phyloP scores from a whole-genome alignment of 1,140 invertebrate genomes.

The Drosophila insularis region DNA sequence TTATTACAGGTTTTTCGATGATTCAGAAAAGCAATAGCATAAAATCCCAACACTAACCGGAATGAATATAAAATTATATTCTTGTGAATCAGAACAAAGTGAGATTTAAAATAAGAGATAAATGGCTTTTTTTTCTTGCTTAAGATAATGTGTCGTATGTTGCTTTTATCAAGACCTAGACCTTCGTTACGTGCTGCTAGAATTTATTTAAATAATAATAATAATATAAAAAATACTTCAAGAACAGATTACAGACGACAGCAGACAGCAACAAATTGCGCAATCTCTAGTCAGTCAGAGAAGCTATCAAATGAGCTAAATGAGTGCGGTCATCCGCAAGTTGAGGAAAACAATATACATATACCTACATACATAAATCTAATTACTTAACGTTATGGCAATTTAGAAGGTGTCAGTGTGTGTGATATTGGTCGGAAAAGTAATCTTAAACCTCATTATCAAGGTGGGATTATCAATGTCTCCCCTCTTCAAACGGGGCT shows the following conservation, averaged over 20 bases:
- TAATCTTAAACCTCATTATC: slow-evolving; percentile 24
- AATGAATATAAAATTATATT: neutral
- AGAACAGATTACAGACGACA: slow-evolving; percentile 38
- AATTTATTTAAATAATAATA: slow-evolving; percentile 41
- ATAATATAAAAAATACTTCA: slow-evolving; percentile 12
- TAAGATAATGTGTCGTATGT: slow-evolving; percentile 36
- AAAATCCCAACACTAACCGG: neutral
- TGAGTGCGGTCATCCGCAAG: slow-evolving; percentile 34
- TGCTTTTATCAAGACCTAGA: slow-evolving; percentile 11
- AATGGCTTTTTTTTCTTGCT: neutral
- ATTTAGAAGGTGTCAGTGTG: slow-evolving; percentile 29
- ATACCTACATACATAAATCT: neutral
- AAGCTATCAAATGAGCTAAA: slow-evolving; percentile 15
- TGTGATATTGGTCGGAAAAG: slow-evolving; percentile 30
- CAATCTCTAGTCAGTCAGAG: slow-evolving; percentile 29
- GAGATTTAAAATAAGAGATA: slow-evolving; percentile 24
- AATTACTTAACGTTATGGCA: slow-evolving; percentile 5
- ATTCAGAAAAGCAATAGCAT: neutral
- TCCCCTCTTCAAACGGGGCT: no score
- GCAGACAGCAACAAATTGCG: slow-evolving; percentile 29
- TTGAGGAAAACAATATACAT: slow-evolving; percentile 27
- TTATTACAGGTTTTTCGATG: neutral
- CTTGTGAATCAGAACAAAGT: neutral
- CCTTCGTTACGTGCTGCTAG: slow-evolving; percentile 26
- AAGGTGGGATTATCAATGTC: neutral